Conservation (phyloP, 2,113 vertebrate species). For the Martes martes region DNA sequence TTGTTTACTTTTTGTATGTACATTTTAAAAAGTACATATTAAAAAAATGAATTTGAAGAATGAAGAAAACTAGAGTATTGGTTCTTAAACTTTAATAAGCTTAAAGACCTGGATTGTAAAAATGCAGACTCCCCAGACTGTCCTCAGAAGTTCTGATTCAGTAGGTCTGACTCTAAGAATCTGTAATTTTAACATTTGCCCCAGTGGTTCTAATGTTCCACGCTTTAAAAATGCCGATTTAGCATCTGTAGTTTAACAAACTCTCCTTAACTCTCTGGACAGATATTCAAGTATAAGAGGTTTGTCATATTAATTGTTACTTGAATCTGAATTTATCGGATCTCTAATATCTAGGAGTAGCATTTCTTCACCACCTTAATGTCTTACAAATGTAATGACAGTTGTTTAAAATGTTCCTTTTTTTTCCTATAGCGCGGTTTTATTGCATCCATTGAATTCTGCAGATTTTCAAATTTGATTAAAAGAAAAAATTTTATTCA, state of each 20-base stretch:
- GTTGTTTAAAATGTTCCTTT: neutral
- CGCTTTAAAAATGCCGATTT: neutral
- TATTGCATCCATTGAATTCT: neutral
- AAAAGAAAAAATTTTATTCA: neutral
- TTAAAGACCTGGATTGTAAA: neutral
- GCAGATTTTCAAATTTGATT: neutral
- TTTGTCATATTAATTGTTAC: neutral
- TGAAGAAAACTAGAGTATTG: neutral
- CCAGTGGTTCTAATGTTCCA: neutral
- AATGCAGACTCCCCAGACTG: neutral
- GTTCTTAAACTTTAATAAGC: neutral
- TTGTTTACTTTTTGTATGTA: neutral
- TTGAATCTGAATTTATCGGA: neutral
- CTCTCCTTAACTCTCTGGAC: neutral
- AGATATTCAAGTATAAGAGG: neutral
- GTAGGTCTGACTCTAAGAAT: neutral
- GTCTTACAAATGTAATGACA: constrained; percentile 3
- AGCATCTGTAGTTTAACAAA: neutral
- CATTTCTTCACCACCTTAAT: neutral
- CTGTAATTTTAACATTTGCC: neutral
- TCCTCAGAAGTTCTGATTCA: neutral
- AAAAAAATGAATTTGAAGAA: neutral
- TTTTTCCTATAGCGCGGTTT: neutral
- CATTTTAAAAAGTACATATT: neutral
- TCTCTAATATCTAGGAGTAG: neutral